Evolutionary conservation across 2,113 vertebrate species (phyloP).

Genomic region (Tapirus terrestris): DNA sequence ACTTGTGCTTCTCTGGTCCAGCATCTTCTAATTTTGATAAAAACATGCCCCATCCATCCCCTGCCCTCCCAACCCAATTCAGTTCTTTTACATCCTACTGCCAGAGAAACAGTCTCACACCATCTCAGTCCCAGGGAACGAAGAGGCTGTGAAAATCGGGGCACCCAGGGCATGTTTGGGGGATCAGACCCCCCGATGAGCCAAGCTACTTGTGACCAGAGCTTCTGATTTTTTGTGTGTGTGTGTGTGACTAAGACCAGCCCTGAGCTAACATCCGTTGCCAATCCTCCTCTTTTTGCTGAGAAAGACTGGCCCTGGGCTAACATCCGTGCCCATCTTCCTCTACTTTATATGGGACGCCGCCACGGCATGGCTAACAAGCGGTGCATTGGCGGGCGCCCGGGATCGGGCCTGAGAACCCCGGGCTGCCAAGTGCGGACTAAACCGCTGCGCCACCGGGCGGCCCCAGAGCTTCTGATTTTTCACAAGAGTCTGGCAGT

Average conservation of each 20-base stretch:
- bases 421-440: too few relatives aligned
- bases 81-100: background rate
- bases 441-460: too few relatives aligned
- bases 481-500: background rate
- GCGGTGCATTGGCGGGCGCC: too few relatives aligned
- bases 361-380: too few relatives aligned
- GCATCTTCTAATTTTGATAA: background rate
- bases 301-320: too few relatives aligned
- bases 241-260: too few relatives aligned
- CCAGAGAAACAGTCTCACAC: background rate
- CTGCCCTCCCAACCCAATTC: rapidly evolving
- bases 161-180: rapidly evolving
- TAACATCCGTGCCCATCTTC: too few relatives aligned
- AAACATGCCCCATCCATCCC: background rate
- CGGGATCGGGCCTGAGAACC: too few relatives aligned
- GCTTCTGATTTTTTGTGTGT: background rate
- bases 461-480: background rate
- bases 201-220: background rate
- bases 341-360: too few relatives aligned
- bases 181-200: rapidly evolving
- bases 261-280: too few relatives aligned
- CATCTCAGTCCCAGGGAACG: background rate
- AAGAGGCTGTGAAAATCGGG: background rate
- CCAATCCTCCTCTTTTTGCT: too few relatives aligned
- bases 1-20: background rate